Percentiles rank a stretch among this genome's conserved stretches.
These are phyloP conservation scores for Calephelis virginiensis DNA, from an alignment of 1,140 invertebrate species.

Conservation along the genomic window DNA sequence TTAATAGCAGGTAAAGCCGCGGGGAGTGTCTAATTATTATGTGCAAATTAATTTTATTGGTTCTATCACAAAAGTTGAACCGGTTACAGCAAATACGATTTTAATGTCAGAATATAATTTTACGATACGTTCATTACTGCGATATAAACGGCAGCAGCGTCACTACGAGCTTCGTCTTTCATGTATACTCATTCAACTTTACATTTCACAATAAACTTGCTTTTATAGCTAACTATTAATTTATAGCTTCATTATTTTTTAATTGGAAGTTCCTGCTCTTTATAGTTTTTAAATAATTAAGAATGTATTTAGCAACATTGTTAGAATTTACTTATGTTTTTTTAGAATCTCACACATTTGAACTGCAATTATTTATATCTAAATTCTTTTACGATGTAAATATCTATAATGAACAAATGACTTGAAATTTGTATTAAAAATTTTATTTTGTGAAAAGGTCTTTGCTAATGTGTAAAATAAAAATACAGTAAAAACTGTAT, in stretches of 20 bases:
- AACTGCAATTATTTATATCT: no score
- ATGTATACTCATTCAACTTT: slow-evolving; percentile 6
- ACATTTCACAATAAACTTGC: neutral
- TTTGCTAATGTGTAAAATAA: no score
- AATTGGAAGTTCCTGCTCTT: slow-evolving; percentile 5
- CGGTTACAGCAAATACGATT: neutral
- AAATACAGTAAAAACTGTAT: no score
- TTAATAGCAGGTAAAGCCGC: no score
- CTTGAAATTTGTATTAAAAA: no score
- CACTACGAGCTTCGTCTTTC: slow-evolving; percentile 9
- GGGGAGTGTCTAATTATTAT: neutral
- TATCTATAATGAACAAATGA: no score
- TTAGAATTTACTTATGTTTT: no score
- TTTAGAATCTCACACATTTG: no score
- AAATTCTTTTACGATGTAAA: no score
- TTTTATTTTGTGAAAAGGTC: no score
- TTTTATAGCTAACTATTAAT: slow-evolving; percentile 13
- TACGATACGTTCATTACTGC: slow-evolving; percentile 13
- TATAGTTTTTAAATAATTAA: no score
- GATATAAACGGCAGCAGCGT: neutral
- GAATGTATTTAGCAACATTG: no score
- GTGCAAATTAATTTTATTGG: neutral
- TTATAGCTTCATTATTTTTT: slow-evolving; percentile 15
- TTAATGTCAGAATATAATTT: slow-evolving; percentile 6
- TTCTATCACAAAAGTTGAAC: neutral